These are phyloP conservation scores for Channa argus DNA, from an alignment of 2,113 vertebrate genomes.

Conservation along the genomic window DNA sequence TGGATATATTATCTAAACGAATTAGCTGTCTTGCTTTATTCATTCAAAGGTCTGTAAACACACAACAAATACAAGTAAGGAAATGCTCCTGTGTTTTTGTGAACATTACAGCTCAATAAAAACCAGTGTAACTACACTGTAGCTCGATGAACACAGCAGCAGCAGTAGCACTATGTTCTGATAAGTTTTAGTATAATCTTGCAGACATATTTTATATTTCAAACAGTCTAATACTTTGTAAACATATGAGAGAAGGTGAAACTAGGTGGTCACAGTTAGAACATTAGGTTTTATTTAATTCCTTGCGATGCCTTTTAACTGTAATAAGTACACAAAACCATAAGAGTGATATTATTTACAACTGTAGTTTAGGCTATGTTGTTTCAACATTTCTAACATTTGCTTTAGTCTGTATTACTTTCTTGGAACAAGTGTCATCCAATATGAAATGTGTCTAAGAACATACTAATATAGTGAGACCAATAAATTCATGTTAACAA, in stretches of 20 bases:
- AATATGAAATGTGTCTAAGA: conserved; percentile 24
- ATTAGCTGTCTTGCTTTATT: not conserved
- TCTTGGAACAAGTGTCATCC: conserved; percentile 28
- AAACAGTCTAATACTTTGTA: conserved; percentile 26
- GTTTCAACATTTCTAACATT: conserved; percentile 48
- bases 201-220: conserved; percentile 2
- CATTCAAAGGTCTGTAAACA: not conserved
- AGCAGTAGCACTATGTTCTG: not conserved
- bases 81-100: not conserved
- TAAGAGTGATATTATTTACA: conserved; percentile 44
- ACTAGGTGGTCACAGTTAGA: conserved; percentile 34
- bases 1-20: not conserved
- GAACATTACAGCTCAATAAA: conserved; percentile 4
- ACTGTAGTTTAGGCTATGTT: conserved; percentile 39
- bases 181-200: conserved; percentile 6
- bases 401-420: conserved; percentile 24
- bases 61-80: not conserved
- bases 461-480: not conserved
- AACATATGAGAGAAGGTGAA: conserved; percentile 28
- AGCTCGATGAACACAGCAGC: not conserved
- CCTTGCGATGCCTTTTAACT: conserved; percentile 26
- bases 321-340: conserved; percentile 30
- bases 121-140: not conserved
- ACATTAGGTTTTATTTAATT: conserved; percentile 50
- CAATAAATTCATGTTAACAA: conserved; percentile 1